Conservation (phyloP, 2,797 vertebrate species). For the Mus minutoides region DNA sequence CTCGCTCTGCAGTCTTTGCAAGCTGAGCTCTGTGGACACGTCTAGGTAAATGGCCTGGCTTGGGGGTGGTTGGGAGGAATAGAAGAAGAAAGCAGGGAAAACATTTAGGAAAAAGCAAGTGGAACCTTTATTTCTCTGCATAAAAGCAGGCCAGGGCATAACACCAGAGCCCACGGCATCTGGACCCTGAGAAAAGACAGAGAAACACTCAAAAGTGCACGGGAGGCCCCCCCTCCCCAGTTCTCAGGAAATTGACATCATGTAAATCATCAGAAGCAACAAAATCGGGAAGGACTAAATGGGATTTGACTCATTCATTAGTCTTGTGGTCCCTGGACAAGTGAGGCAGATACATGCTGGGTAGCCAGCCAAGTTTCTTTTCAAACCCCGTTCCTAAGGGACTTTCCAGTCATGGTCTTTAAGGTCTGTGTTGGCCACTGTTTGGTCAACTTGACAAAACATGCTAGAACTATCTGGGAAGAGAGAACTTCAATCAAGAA, state of each 20-base stretch:
- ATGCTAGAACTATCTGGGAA: background rate
- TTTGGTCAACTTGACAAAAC: background rate
- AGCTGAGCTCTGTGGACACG: too few species aligned
- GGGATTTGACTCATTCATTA: background rate
- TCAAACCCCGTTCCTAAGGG: background rate
- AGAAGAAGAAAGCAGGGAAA: background rate
- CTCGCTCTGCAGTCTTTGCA: fast-evolving
- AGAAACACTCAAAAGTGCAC: background rate
- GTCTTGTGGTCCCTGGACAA: background rate
- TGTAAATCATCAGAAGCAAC: background rate
- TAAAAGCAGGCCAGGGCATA: background rate
- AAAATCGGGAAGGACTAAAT: background rate
- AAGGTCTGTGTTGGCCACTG: background rate
- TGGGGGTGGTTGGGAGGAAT: too few species aligned
- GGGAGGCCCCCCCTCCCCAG: background rate
- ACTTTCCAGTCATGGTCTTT: background rate
- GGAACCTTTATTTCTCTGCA: background rate
- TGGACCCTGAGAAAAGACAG: background rate
- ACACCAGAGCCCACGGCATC: background rate
- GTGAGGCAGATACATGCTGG: fast-evolving
- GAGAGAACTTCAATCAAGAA: background rate
- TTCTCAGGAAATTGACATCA: background rate
- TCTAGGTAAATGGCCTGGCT: background rate
- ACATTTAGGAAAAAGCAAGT: background rate
- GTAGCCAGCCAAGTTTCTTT: background rate